Evolutionary conservation across 2,113 vertebrate genomes (phyloP).

Genomic region (Caretta caretta): DNA sequence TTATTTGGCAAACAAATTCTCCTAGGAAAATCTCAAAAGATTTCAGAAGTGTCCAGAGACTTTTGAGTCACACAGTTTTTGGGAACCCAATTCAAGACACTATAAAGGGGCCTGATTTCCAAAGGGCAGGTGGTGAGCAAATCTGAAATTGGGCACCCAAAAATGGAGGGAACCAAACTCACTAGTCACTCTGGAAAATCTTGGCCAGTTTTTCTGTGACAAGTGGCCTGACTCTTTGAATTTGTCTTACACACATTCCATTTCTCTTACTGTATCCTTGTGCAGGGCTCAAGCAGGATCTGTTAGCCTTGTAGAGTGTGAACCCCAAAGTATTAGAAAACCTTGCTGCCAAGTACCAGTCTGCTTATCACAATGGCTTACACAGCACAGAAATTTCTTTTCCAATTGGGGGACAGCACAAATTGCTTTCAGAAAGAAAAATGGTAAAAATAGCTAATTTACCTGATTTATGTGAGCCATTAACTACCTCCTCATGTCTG

Average conservation of each 20-base stretch:
- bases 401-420: conserved; percentile 23
- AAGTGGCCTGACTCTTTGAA: not conserved
- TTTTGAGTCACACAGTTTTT: not conserved
- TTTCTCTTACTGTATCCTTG: not conserved
- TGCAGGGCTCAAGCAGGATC: not conserved
- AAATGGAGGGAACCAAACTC: not conserved
- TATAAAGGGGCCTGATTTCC: not conserved
- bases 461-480: conserved; percentile 79
- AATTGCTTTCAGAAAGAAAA: conserved; percentile 74
- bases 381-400: conserved; percentile 33
- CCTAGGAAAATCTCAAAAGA: not conserved
- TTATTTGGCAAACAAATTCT: not conserved
- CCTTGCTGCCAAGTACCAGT: no score
- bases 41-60: not conserved
- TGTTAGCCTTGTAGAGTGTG: not conserved
- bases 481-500: conserved; percentile 33
- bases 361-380: not conserved
- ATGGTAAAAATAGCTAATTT: conserved; percentile 74
- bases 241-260: not conserved
- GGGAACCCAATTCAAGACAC: not conserved
- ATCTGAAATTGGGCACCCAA: not conserved
- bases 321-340: not conserved
- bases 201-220: not conserved
- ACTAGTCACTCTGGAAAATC: not conserved
- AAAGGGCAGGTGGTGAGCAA: not conserved